Conservation (phyloP, 2,888 invertebrate genomes). For the Synergus gifuensis region DNA sequence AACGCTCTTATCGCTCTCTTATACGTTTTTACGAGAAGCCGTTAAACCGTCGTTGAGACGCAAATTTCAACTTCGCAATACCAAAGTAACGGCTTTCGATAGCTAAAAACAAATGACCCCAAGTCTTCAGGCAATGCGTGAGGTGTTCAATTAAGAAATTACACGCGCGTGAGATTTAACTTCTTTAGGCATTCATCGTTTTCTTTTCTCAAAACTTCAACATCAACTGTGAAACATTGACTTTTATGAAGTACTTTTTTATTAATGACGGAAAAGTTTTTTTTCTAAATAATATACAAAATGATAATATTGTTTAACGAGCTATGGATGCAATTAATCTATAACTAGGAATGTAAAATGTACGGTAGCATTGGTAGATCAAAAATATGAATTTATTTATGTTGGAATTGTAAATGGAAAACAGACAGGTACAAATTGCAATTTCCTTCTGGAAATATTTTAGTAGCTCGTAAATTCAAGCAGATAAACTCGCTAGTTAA, state of each 20-base stretch:
- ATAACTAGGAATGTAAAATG: not conserved
- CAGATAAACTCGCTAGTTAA: constrained; percentile 28
- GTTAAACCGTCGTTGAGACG: constrained; percentile 47
- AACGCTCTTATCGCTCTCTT: constrained; percentile 50
- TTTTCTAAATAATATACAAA: not conserved
- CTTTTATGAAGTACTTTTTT: not conserved
- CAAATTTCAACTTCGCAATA: constrained; percentile 35
- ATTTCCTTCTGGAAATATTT: constrained; percentile 29
- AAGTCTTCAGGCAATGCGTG: constrained; percentile 7
- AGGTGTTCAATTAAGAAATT: constrained; percentile 10
- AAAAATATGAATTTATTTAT: not conserved
- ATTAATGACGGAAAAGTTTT: not conserved
- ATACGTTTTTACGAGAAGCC: constrained; percentile 52
- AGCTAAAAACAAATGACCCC: constrained; percentile 11
- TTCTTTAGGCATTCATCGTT: not conserved
- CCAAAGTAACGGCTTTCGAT: constrained; percentile 31
- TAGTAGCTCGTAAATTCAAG: constrained; percentile 31
- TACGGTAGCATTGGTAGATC: not conserved
- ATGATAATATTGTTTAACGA: not conserved
- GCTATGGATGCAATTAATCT: too few species aligned
- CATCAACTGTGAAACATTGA: not conserved
- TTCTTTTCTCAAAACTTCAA: not conserved
- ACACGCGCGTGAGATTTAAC: not conserved
- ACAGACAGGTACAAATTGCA: constrained; percentile 19
- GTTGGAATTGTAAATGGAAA: not conserved